Evolutionary conservation across 2,888 invertebrate species (phyloP), one percentile per base, ranked within the genome.

Genomic region (Cepaea hortensis): DNA sequence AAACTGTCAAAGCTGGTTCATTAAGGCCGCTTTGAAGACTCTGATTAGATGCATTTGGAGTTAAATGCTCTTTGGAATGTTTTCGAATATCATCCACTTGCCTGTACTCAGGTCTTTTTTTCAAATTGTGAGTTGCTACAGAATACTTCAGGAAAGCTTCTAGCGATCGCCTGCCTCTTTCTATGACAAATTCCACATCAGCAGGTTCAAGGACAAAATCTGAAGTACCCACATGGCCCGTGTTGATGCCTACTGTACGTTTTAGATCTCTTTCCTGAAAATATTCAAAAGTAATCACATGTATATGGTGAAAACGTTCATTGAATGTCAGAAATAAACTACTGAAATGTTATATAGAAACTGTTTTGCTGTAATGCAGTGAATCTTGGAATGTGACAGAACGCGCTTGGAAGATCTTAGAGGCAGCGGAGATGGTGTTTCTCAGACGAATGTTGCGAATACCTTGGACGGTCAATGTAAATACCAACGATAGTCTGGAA

Each of bases 171-270:
- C 90, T 89, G 20, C 94, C 93, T 92, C 93, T 92, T 87, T 92
- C 89, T 13, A 93, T 89, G 76, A 93, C 91, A 89, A 93, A 94
- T 13, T 91, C 90, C 75, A 91, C 89, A 88, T 94, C 94, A 18
- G 87, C 92, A 5, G 90, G 89, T 85, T 94, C 93, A 55, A 94
- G 90, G 73, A 88, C 89, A 87, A 93, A 94, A 87, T 94, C 94
- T 35, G 93, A 93, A 6, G 93, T 94, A 6, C 91, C 93, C 35
- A 94, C 92, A 89, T 94, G 93, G 79, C 93, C 94, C 7, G 93
- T 94, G 90, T 94, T 94, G 70, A 94, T 93, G 1, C 93, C 93
- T 23, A 94, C 92, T 23, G 94, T 94, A 68, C 94, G 85, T 55
- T 92, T 89, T 9, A 92, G 89, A 88, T 94, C 94, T 55, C 90